Evolutionary conservation across 2,888 invertebrate species (phyloP), one percentile per base, ranked within the genome.

Genomic region (Halictus ligatus): DNA sequence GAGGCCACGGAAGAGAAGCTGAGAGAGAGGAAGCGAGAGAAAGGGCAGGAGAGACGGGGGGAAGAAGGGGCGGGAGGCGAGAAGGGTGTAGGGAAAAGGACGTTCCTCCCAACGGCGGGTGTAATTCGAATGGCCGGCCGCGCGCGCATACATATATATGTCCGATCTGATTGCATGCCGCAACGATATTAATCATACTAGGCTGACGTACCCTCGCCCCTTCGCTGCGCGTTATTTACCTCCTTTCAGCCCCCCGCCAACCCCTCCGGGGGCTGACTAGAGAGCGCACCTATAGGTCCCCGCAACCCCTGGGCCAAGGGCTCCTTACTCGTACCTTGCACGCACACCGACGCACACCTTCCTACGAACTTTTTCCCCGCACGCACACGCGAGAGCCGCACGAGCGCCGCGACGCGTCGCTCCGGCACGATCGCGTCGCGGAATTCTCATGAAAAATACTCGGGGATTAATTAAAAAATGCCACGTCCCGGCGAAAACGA

Each of bases 161-260:
- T 92, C 92, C 91, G 93, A 96, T 95, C 95, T 95, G 95, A 95
- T 96, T 95, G 96, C 96, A 96, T 96, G 96, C 95, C 94, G 94
- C 94, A 93, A 94, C 94, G 95, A 95, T 95, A 96, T 96, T 96
- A 96, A 96, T 96, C 96, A 96, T 95, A 94, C 94, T 94, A 94
- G 95, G 94, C 95, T 95, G 95, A 95, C 95, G 94, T 95, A 93
- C 95, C 94, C 94, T 94, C 94, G 92, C 93, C 94, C 94, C 93
- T 93, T 91, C 92, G 91, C 91, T 91, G 91, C 92, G 89, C 87
- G 89, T 90, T 94, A 92, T 93, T 94, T 92, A 92, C 93, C 93
- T 91, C 92, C 89, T 90, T 91, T 89, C 91, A 89, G 83, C 88
- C 91, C 89, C 90, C 88, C 87, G 21, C 89, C 86, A 84, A 90